Evolutionary conservation across 1,140 invertebrate genomes (phyloP), one percentile per base, ranked within the genome.

Genomic region (Gryon sp.): DNA sequence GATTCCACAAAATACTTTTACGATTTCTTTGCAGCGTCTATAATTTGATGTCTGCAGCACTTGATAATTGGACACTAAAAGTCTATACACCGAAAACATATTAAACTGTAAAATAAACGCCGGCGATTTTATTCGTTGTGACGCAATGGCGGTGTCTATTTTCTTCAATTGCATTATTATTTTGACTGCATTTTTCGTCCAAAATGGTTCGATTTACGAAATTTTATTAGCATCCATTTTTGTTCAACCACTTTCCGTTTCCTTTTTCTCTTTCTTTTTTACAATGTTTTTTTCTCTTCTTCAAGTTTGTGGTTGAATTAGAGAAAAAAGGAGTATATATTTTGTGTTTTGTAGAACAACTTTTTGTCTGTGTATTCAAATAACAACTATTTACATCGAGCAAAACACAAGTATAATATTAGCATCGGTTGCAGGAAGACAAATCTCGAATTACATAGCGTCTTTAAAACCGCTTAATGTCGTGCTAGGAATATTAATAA

Each of bases 61-160:
- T 68, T 68, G 50, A 68, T 68, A 68, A 68, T 68, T 68, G 63
- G 43, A 57, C 32, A 57, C 26, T 68, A 68, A 68, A 68, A 57
- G 22, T 68, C 57, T 57, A 68, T 68, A 48, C 48, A 19, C 34
- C 53, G 52, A 57, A 57, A 68, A 50, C 63, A 68, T n/a, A n/a
- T 68, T 68, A 40, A 57, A 57, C 40, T 22, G 19, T 57, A 57
- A 57, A 68, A 48, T 41, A 38, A n/a, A 30, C 52, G 28, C 14
- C 2, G 41, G 15, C 18, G 8, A 50, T 57, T 68, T 48, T 66
- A 30, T 55, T 38, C 19, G 32, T 15, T 2, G 30, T 53, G 62
- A 45, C 50, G 62, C 48, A 53, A 66, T 20, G 20, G 26, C 12
- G 28, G n/a, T n/a, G 5, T 32, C 60, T 24, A 32, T 41, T 65